Percentiles rank a stretch among this genome's conserved stretches.
phyloP scores from a whole-genome alignment of 2,113 vertebrate species.

The Accipiter cooperii region DNA sequence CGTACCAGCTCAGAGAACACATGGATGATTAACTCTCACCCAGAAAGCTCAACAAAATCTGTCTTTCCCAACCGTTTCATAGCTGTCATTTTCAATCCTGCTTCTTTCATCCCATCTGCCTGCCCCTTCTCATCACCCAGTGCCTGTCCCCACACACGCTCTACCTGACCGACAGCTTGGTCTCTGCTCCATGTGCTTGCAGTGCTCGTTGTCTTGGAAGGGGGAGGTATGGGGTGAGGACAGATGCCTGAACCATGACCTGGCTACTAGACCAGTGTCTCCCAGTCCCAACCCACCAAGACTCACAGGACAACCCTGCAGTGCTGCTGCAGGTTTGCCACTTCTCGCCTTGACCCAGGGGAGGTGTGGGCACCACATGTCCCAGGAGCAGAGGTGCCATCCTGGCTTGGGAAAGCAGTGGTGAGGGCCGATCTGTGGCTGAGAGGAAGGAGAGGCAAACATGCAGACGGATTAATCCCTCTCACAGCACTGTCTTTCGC shows the following conservation, averaged over 20 bases:
- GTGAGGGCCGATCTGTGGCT: background rate
- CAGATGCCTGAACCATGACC: background rate
- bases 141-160: fast-evolving
- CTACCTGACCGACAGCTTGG: background rate
- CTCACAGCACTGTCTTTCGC: background rate
- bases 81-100: background rate
- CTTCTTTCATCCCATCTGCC: background rate
- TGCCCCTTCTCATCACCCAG: background rate
- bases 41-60: background rate
- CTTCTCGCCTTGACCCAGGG: background rate
- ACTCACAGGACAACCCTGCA: background rate
- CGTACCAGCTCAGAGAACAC: background rate
- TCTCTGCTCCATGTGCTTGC: background rate
- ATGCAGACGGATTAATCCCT: background rate
- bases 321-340: background rate
- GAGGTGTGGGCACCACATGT: fast-evolving
- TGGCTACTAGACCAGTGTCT: background rate
- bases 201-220: fast-evolving
- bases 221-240: fast-evolving
- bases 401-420: background rate
- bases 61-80: background rate
- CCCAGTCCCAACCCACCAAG: background rate
- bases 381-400: background rate
- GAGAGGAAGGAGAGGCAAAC: background rate
- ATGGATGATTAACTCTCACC: background rate